A percentile compares a stretch with the other conserved stretches of the same genome.
phyloP scores from a whole-genome alignment of 2,113 vertebrate species.

The Notechis scutatus region DNA sequence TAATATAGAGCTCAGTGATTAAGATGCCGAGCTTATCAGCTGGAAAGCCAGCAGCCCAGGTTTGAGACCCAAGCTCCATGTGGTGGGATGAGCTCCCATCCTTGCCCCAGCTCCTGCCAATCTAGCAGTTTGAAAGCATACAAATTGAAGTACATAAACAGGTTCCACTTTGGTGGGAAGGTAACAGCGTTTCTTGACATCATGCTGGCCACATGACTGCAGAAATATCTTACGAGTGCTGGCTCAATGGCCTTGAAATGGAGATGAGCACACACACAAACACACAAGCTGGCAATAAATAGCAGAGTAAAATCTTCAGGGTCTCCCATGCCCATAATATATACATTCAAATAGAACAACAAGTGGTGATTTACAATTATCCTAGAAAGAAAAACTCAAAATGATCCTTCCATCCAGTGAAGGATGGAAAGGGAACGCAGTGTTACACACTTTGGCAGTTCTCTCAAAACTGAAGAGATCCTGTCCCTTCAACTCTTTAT shows the following conservation, averaged over 20 bases:
- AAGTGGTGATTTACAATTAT: background rate
- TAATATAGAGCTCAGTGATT: background rate
- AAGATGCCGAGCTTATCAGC: background rate
- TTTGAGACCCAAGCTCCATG: background rate
- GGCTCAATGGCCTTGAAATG: background rate
- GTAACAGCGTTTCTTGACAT: background rate
- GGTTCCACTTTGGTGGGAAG: background rate
- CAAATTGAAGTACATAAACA: background rate
- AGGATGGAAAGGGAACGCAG: background rate
- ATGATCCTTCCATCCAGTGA: background rate
- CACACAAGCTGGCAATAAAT: background rate
- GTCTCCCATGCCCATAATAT: background rate
- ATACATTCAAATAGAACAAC: background rate
- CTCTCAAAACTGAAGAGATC: background rate
- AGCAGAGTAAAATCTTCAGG: background rate
- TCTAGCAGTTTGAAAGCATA: background rate
- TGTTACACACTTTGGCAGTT: background rate
- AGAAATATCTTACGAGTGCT: background rate
- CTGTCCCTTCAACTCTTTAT: background rate
- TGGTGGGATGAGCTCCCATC: background rate
- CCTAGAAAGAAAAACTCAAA: background rate
- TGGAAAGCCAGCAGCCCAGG: background rate
- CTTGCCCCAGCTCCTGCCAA: background rate
- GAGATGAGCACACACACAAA: background rate
- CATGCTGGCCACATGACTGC: background rate